A percentile compares a stretch with the other conserved stretches of the same genome.
These are phyloP conservation scores for Hypomesus transpacificus DNA, from an alignment of 2,113 vertebrate species.

Conservation along the genomic window DNA sequence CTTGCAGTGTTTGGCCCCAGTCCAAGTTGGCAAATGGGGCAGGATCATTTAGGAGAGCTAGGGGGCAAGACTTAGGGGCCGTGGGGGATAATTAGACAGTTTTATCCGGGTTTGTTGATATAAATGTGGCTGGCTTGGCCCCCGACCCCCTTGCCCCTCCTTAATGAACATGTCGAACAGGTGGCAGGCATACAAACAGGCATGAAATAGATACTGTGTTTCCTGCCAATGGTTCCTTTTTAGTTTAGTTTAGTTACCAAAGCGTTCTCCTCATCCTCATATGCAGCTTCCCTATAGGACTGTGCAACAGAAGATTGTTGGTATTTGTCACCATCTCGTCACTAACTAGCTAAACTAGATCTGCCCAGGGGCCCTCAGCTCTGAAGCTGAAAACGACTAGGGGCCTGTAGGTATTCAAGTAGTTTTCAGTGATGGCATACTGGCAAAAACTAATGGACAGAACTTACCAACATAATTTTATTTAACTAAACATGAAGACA, in stretches of 20 bases:
- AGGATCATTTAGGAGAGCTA: conserved; percentile 69
- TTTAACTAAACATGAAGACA: neutral
- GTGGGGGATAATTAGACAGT: conserved; percentile 93
- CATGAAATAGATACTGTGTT: conserved; percentile 89
- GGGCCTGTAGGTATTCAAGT: neutral
- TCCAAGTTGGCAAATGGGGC: conserved; percentile 80
- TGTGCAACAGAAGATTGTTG: conserved; percentile 53
- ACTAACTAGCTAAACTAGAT: conserved; percentile 64
- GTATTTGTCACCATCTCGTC: conserved; percentile 72
- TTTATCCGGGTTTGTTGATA: conserved; percentile 93
- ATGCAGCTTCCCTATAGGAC: conserved; percentile 42
- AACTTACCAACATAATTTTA: neutral
- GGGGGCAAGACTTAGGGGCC: conserved; percentile 74
- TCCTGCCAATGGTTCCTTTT: conserved; percentile 77
- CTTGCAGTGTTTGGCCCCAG: conserved; percentile 76
- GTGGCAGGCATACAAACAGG: conserved; percentile 89
- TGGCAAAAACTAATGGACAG: neutral
- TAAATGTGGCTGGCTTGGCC: conserved; percentile 93
- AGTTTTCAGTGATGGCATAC: neutral
- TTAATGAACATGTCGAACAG: conserved; percentile 93
- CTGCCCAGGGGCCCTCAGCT: conserved; percentile 33
- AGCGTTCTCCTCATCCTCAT: conserved; percentile 42
- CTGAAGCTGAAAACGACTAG: conserved; percentile 11
- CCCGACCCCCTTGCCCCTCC: conserved; percentile 76
- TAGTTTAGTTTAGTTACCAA: conserved; percentile 68